A percentile compares a stretch with the other conserved stretches of the same genome.
Evolutionary conservation across 2,888 invertebrate species (phyloP).

Genomic region (Automeris io): DNA sequence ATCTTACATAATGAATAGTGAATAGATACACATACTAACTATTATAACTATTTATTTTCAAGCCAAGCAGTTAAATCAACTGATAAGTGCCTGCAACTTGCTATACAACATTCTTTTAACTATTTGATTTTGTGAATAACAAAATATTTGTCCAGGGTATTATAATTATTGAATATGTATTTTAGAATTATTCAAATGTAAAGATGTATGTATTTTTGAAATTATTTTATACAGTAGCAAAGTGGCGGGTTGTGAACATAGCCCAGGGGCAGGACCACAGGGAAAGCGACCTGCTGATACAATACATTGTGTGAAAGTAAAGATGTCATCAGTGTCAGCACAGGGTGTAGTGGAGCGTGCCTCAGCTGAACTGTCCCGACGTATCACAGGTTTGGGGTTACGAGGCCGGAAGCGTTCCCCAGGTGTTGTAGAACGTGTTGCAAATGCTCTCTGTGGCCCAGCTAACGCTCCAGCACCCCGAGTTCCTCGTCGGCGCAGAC

Average conservation of each 20-base stretch:
- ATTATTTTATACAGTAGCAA: conserved; percentile 28
- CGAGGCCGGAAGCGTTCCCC: conserved; percentile 79
- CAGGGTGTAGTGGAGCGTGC: conserved; percentile 95
- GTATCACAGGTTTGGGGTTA: conserved; percentile 89
- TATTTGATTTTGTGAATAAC: no score
- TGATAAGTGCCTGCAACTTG: no score
- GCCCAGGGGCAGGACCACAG: conserved; percentile 42
- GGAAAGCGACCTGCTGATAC: conserved; percentile 60
- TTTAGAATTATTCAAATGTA: no score
- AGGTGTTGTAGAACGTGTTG: conserved; percentile 91
- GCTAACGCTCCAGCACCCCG: conserved; percentile 54
- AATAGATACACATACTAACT: no score
- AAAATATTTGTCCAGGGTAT: no score
- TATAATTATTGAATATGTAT: no score
- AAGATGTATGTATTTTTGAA: no score
- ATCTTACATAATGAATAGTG: no score
- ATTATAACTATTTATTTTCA: no score
- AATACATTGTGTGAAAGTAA: conserved; percentile 69
- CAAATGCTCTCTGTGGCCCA: conserved; percentile 90
- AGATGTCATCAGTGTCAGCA: conserved; percentile 90
- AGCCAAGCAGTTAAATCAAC: no score
- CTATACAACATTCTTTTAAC: no score
- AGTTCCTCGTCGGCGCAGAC: conserved; percentile 60
- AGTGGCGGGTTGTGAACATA: conserved; percentile 71
- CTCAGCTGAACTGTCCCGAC: conserved; percentile 91